phyloP scores from a whole-genome alignment of 2,797 vertebrate species.

The Hypotaenidia philippensis region DNA sequence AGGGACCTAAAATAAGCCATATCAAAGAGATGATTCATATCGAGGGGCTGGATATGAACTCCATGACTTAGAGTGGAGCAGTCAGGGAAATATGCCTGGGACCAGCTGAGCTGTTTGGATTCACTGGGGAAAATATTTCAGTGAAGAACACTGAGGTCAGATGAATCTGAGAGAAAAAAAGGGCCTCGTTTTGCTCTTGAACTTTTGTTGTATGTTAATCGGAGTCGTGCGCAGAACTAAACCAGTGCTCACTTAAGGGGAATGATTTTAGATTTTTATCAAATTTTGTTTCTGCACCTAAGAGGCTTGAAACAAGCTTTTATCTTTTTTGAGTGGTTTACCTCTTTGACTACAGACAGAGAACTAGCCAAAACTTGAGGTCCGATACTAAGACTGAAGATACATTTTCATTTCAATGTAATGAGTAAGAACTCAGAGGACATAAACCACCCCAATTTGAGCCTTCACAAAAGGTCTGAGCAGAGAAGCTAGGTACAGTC shows the following conservation, averaged over 20 bases:
- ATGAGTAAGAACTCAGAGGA: neutral
- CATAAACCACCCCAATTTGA: neutral
- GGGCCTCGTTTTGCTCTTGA: neutral
- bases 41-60: neutral
- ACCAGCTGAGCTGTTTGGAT: neutral
- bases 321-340: neutral
- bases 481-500: neutral
- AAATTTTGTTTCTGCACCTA: neutral
- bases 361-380: neutral
- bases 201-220: neutral
- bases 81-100: neutral
- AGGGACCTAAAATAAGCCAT: rapidly evolving
- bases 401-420: neutral
- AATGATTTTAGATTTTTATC: neutral
- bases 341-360: neutral
- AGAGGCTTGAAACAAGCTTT: neutral
- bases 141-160: neutral
- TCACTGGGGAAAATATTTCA: neutral
- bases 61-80: neutral
- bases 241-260: neutral
- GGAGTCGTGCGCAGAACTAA: neutral
- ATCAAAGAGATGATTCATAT: neutral
- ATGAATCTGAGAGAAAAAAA: neutral
- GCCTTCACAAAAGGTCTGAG: neutral
- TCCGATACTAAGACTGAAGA: neutral